Conservation (phyloP, 2,113 vertebrate genomes). For the Neodon shergylaensis region DNA sequence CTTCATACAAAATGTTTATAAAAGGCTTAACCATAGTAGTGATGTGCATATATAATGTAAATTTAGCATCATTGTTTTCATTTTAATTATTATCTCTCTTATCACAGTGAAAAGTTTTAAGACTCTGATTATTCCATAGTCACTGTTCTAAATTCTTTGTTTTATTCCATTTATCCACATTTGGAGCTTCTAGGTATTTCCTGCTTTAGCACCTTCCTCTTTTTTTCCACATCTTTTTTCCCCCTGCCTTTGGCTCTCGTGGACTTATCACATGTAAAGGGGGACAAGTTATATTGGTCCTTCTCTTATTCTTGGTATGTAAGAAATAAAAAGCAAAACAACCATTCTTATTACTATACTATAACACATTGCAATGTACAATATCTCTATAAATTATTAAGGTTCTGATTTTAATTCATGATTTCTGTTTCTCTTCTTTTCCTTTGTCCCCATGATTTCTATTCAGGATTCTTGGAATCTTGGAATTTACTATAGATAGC, state of each 20-base stretch:
- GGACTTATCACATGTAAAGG: background rate
- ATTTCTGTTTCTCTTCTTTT: background rate
- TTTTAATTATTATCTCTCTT: background rate
- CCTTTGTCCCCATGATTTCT: background rate
- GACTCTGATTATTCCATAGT: background rate
- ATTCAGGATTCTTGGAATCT: background rate
- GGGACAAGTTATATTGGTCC: background rate
- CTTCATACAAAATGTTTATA: background rate
- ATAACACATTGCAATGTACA: constrained; percentile 15
- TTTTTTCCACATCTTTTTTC: background rate
- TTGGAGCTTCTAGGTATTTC: constrained; percentile 4
- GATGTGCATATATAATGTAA: background rate
- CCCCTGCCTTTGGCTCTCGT: background rate
- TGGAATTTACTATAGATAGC: background rate
- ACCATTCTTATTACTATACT: background rate
- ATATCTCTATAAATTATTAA: background rate
- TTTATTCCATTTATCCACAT: constrained; percentile 9
- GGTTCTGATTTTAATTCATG: background rate
- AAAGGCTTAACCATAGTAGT: background rate
- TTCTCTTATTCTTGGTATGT: background rate
- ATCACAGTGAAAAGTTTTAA: constrained; percentile 3
- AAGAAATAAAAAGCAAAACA: background rate
- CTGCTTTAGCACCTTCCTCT: background rate
- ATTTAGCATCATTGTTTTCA: background rate
- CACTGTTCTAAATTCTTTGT: background rate